Evolutionary conservation across 2,888 invertebrate species (phyloP).

Genomic region (Ypsolopha scabrella): DNA sequence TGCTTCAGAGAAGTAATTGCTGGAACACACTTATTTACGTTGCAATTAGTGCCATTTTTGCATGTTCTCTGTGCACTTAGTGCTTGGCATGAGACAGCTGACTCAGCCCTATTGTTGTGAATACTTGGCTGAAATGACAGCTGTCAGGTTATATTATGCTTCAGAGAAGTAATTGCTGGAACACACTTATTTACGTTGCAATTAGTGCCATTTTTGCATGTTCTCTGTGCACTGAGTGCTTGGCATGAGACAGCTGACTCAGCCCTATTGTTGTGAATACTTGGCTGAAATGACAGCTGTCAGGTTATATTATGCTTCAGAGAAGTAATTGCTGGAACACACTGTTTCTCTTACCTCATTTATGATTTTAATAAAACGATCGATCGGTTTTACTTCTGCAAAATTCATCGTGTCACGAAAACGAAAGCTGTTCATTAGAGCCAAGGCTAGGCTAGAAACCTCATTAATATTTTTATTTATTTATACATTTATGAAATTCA

Average conservation of each 20-base stretch:
- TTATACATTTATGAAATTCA: no score
- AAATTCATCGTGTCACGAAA: no score
- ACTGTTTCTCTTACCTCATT: neutral
- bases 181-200: neutral
- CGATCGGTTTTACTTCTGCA: neutral
- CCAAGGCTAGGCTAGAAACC: no score
- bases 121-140: slow-evolving; percentile 21
- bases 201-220: neutral
- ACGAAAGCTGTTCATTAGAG: no score
- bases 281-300: slow-evolving; percentile 22
- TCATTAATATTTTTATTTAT: no score
- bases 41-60: neutral
- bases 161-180: neutral
- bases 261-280: slow-evolving; percentile 28
- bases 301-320: slow-evolving; percentile 9
- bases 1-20: no score
- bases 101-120: slow-evolving; percentile 28
- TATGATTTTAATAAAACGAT: neutral
- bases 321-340: neutral
- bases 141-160: slow-evolving; percentile 15
- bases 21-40: neutral
- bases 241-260: slow-evolving; percentile 20
- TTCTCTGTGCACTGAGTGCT: neutral
- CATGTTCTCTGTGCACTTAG: neutral
- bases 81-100: slow-evolving; percentile 15